These are phyloP conservation scores for Brachypteracias leptosomus DNA, from an alignment of 2,113 vertebrate genomes.

Conservation along the genomic window DNA sequence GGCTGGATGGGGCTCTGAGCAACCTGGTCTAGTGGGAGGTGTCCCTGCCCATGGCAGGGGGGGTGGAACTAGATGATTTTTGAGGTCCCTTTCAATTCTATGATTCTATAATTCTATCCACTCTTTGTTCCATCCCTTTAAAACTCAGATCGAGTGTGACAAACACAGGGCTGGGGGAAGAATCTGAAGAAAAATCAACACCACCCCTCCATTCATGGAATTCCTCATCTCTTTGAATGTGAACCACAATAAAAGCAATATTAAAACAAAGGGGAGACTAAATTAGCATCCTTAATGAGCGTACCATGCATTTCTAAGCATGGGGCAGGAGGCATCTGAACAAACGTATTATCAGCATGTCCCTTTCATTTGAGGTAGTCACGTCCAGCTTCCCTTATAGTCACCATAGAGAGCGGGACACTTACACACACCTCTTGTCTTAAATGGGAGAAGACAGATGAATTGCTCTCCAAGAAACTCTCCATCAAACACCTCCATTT, in stretches of 20 bases:
- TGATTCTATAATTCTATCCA: too few relatives aligned
- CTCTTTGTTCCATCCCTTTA: neutral
- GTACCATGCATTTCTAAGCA: neutral
- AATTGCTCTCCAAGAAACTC: neutral
- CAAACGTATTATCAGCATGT: neutral
- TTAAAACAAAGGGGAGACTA: neutral
- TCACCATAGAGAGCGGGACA: neutral
- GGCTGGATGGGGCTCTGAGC: too few relatives aligned
- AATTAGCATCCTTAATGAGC: neutral
- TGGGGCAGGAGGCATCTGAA: neutral
- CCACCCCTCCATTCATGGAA: neutral
- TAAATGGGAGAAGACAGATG: neutral
- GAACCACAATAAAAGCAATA: neutral
- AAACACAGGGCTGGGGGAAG: neutral
- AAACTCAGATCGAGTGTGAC: rapidly evolving
- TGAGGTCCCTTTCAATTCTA: too few relatives aligned
- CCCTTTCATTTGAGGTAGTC: neutral
- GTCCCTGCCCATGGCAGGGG: too few relatives aligned
- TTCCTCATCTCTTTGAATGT: neutral
- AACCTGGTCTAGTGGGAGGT: too few relatives aligned
- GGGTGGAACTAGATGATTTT: too few relatives aligned
- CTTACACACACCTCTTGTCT: neutral
- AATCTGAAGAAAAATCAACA: neutral
- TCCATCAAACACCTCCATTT: neutral
- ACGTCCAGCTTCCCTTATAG: neutral